Percentiles rank a stretch among this genome's conserved stretches.
phyloP scores from a whole-genome alignment of 2,888 invertebrate genomes.

The Hanleya hanleyi region DNA sequence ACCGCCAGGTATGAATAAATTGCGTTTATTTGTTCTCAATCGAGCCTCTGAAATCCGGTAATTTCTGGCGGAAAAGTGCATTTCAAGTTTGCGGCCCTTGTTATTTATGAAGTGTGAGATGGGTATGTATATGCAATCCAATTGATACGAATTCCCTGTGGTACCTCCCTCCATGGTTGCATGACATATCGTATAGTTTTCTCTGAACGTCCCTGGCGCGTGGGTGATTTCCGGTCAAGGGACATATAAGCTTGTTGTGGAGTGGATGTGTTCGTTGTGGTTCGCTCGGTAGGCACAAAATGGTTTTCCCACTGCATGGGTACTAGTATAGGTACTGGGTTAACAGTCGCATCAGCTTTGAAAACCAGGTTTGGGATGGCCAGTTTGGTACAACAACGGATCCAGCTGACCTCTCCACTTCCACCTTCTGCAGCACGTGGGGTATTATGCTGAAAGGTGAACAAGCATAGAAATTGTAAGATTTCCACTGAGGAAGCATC shows the following conservation, averaged over 20 bases:
- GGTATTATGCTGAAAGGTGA: conserved; percentile 22
- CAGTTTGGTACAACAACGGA: conserved; percentile 20
- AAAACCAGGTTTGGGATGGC: conserved; percentile 29
- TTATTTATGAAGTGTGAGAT: no score
- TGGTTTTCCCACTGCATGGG: not conserved
- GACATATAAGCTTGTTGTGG: conserved; percentile 17
- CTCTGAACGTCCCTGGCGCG: conserved; percentile 10
- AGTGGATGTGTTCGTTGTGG: not conserved
- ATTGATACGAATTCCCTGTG: no score
- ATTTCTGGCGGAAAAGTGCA: no score
- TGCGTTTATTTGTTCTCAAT: no score
- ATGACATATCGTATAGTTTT: conserved; percentile 22
- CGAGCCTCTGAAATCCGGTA: no score
- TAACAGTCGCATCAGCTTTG: conserved; percentile 11
- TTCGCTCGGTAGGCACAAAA: conserved; percentile 4
- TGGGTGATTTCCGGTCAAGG: conserved; percentile 8
- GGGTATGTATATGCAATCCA: no score
- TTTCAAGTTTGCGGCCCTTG: no score
- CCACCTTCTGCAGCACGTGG: conserved; percentile 20
- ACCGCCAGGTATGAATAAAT: no score
- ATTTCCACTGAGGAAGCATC: conserved; percentile 21
- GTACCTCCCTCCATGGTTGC: conserved; percentile 31
- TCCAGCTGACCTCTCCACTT: conserved; percentile 12
- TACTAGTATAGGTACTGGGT: not conserved
- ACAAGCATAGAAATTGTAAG: conserved; percentile 25